A percentile compares a stretch with the other conserved stretches of the same genome.
Evolutionary conservation across 1,140 invertebrate genomes (phyloP).

Genomic region (Pseudomyrmex flavicornis): DNA sequence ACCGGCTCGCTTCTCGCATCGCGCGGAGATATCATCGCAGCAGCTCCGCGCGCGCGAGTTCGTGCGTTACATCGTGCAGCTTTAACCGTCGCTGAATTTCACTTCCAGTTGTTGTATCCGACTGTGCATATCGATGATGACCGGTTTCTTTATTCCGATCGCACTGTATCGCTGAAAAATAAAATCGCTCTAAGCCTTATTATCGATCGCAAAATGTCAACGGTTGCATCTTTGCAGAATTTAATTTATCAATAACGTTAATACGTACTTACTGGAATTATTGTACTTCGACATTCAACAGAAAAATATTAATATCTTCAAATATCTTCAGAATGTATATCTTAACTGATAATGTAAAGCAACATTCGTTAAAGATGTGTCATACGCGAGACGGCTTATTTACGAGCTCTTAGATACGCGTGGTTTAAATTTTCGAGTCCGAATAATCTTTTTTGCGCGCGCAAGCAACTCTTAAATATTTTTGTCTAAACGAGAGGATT

Average conservation of each 20-base stretch:
- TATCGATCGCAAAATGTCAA: background rate
- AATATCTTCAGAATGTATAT: background rate
- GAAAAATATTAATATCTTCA: background rate
- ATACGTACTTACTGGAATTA: background rate
- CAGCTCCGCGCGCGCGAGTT: background rate
- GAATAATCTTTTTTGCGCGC: no score
- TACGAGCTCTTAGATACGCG: no score
- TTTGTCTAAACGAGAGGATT: no score
- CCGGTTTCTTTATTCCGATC: slow-evolving; percentile 1
- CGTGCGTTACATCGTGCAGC: slow-evolving; percentile 25
- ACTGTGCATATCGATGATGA: slow-evolving; percentile 10
- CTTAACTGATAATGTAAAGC: background rate
- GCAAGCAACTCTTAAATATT: no score
- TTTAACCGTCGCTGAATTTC: slow-evolving; percentile 49
- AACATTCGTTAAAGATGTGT: background rate
- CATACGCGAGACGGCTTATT: no score
- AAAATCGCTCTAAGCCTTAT: no score
- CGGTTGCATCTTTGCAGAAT: background rate
- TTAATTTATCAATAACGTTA: background rate
- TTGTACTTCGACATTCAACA: background rate
- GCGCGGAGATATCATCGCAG: slow-evolving; percentile 60
- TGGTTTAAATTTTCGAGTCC: no score
- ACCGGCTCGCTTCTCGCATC: slow-evolving; percentile 36
- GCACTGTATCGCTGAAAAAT: background rate
- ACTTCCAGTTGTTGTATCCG: slow-evolving; percentile 19